Percentiles rank a stretch among this genome's conserved stretches.
Evolutionary conservation across 2,888 invertebrate genomes (phyloP).

Genomic region (Phaonia tiefii): DNA sequence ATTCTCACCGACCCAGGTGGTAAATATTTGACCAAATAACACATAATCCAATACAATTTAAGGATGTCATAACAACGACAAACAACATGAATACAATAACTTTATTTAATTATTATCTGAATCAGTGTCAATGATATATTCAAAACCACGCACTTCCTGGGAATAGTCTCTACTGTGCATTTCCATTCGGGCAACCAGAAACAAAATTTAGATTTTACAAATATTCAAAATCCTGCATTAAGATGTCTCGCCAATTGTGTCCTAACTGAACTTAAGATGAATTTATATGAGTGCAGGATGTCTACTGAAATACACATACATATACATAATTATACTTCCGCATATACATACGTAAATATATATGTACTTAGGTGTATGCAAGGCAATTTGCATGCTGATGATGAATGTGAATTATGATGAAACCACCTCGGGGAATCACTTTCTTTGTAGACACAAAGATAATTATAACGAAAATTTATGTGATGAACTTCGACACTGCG

Average conservation of each 20-base stretch:
- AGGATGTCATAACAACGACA: too few species aligned
- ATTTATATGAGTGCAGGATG: not conserved
- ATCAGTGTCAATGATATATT: not conserved
- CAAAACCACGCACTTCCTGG: too few species aligned
- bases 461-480: slow-evolving; percentile 65
- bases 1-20: too few species aligned
- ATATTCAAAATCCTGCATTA: not conserved
- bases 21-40: too few species aligned
- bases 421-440: slow-evolving; percentile 41
- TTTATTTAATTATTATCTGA: too few species aligned
- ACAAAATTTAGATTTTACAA: not conserved
- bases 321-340: not conserved
- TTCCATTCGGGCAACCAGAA: not conserved
- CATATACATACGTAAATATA: too few species aligned
- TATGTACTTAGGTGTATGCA: not conserved
- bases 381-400: slow-evolving; percentile 65
- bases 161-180: too few species aligned
- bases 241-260: not conserved
- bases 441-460: slow-evolving; percentile 63
- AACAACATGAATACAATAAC: too few species aligned
- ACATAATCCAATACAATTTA: too few species aligned
- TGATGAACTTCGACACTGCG: slow-evolving; percentile 48
- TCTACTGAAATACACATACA: not conserved
- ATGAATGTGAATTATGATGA: slow-evolving; percentile 61
- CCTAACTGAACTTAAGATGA: not conserved